Evolutionary conservation across 2,797 vertebrate genomes (phyloP).

Genomic region (Champsocephalus esox): DNA sequence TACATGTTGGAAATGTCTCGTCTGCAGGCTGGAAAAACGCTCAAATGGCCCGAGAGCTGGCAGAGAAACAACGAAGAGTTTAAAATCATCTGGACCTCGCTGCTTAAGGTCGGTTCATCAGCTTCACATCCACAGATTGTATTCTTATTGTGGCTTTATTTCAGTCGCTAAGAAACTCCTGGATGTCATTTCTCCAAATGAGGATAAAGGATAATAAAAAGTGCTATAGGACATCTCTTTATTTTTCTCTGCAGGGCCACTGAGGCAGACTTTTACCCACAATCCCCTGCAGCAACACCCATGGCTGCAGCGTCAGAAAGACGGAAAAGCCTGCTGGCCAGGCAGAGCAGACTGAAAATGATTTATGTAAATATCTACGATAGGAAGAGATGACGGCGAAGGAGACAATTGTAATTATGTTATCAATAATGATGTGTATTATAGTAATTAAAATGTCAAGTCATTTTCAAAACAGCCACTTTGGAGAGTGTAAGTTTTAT

Average conservation of each 20-base stretch:
- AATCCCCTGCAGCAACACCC: conserved; percentile 86
- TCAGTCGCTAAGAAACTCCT: too few relatives aligned
- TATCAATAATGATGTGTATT: conserved; percentile 14
- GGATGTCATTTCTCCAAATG: not conserved
- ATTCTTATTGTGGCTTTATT: fast-evolving
- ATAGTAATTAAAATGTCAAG: conserved; percentile 65
- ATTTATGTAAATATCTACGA: conserved; percentile 76
- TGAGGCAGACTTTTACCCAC: conserved; percentile 90
- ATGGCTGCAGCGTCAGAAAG: conserved; percentile 48
- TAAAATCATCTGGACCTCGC: conserved; percentile 89
- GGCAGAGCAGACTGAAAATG: conserved; percentile 28
- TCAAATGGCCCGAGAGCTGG: conserved; percentile 84
- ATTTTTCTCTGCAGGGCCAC: conserved; percentile 79
- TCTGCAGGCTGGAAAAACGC: conserved; percentile 90
- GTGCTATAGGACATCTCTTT: not conserved
- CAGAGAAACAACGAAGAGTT: conserved; percentile 88
- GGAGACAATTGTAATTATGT: conserved; percentile 17
- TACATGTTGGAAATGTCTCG: conserved; percentile 21
- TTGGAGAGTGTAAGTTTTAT: not conserved
- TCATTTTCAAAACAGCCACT: conserved; percentile 25
- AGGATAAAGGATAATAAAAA: not conserved
- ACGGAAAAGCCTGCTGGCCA: conserved; percentile 43
- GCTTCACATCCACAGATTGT: too few relatives aligned
- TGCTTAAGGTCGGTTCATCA: conserved; percentile 83
- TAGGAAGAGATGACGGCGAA: not conserved